These are phyloP conservation scores for Terebella lapidaria DNA, from an alignment of 2,888 invertebrate genomes.

Conservation along the genomic window DNA sequence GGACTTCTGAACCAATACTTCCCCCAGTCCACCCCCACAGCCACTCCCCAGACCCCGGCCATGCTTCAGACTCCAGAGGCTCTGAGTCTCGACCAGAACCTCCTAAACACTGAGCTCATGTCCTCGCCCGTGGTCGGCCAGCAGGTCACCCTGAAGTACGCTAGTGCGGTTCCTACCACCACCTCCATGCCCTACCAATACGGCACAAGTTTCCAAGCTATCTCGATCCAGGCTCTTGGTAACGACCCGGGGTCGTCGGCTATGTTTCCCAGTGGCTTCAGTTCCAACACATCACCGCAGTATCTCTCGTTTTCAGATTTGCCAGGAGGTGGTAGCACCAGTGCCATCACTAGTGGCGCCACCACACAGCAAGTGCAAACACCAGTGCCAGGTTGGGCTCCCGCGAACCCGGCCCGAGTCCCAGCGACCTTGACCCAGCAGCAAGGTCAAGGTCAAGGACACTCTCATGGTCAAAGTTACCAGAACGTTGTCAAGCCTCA, in stretches of 20 bases:
- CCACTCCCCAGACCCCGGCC: neutral
- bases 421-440: neutral
- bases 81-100: neutral
- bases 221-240: neutral
- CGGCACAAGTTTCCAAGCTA: too few species aligned
- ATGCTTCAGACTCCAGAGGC: neutral
- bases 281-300: neutral
- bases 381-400: neutral
- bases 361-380: too few species aligned
- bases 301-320: neutral
- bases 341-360: neutral
- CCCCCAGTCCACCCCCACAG: neutral
- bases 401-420: neutral
- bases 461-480: too few species aligned
- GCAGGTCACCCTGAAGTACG: neutral
- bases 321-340: neutral
- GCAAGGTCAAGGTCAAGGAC: neutral
- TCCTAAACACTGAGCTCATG: too few species aligned
- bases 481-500: too few species aligned
- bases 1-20: neutral
- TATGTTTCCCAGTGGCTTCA: neutral
- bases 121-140: neutral
- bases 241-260: neutral
- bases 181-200: neutral
- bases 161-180: neutral